phyloP scores from a whole-genome alignment of 2,113 vertebrate genomes.

The Argyrosomus japonicus region DNA sequence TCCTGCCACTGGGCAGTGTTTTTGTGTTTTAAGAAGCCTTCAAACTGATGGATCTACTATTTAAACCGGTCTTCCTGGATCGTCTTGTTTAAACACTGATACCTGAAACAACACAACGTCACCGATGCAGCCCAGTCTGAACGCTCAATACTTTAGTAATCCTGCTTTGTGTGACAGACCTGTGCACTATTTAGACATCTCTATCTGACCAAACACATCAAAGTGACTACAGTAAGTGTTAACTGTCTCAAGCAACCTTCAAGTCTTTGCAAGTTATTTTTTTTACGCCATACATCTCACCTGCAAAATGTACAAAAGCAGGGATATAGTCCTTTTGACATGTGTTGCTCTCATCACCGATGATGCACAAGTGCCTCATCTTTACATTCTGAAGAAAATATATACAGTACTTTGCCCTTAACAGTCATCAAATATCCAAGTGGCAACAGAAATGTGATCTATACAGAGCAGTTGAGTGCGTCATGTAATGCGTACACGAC shows the following conservation, averaged over 20 bases:
- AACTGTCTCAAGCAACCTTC: not conserved
- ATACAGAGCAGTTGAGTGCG: not conserved
- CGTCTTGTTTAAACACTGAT: not conserved
- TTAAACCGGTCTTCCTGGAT: not conserved
- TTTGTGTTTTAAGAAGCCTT: conserved; percentile 3
- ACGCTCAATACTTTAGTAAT: not conserved
- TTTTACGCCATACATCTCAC: not conserved
- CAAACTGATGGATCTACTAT: not conserved
- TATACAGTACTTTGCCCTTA: not conserved
- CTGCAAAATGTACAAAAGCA: not conserved
- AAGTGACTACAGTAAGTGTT: not conserved
- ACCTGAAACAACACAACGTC: not conserved
- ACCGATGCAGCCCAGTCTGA: not conserved
- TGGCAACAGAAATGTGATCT: not conserved
- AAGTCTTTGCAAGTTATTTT: conserved; percentile 19
- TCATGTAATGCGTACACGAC: not conserved
- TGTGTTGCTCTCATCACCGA: not conserved
- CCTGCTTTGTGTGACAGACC: not conserved
- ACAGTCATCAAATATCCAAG: not conserved
- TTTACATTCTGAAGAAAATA: not conserved
- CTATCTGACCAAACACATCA: not conserved
- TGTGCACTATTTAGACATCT: not conserved
- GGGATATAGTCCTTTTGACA: not conserved
- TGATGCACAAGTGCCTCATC: not conserved
- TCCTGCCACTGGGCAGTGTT: not conserved